A percentile compares a stretch with the other conserved stretches of the same genome.
Evolutionary conservation across 92 coral and sea anemone species (phyloP).

Genomic region (Micromussa lordhowensis): DNA sequence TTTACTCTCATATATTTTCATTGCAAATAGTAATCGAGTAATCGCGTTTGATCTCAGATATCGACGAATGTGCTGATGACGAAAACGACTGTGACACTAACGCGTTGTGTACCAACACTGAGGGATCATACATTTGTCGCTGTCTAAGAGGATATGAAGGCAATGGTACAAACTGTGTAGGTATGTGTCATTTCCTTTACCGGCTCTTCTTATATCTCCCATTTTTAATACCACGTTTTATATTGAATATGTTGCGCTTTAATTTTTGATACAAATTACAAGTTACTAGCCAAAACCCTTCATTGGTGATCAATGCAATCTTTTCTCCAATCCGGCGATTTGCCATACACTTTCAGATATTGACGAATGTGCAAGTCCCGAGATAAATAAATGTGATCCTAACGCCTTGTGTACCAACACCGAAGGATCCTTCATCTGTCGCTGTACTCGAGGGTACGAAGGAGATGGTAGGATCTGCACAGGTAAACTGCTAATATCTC

Average conservation of each 20-base stretch:
- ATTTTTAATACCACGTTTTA: neutral
- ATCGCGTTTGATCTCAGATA: neutral
- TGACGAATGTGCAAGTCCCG: conserved; percentile 46
- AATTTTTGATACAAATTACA: neutral
- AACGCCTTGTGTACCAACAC: conserved; percentile 75
- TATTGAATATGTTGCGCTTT: neutral
- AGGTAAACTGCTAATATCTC: conserved; percentile 31
- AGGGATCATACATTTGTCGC: conserved; percentile 60
- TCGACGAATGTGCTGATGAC: conserved; percentile 50
- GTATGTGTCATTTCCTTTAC: neutral
- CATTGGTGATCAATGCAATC: neutral
- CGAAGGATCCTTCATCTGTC: conserved; percentile 39
- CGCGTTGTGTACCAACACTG: conserved; percentile 49
- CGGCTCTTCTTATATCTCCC: neutral
- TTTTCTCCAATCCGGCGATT: neutral
- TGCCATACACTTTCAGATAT: conserved; percentile 25
- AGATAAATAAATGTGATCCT: conserved; percentile 57
- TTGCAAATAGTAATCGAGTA: neutral
- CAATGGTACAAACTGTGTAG: conserved; percentile 53
- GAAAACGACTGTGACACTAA: conserved; percentile 39
- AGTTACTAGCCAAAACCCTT: neutral
- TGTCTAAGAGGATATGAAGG: conserved; percentile 61
- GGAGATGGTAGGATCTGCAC: conserved; percentile 48
- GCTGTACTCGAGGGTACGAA: conserved; percentile 53
- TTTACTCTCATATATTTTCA: neutral